Conservation (phyloP, 2,797 vertebrate species). For the Graptemys geographica region DNA sequence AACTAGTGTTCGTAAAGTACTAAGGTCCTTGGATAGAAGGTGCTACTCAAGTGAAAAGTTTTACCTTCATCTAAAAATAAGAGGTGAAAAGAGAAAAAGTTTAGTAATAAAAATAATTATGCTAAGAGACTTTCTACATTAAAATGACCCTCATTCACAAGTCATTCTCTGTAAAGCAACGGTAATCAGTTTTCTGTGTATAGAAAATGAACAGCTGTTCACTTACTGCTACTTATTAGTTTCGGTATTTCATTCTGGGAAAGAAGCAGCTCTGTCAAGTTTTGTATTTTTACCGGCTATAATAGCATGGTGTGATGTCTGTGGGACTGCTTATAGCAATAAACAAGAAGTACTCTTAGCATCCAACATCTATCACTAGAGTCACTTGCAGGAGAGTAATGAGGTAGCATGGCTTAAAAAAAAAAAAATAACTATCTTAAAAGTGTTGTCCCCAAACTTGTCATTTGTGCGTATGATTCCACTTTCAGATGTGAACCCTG, state of each 20-base stretch:
- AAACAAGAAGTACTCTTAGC: neutral
- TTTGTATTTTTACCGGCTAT: neutral
- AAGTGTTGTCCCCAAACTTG: neutral
- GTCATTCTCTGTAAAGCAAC: neutral
- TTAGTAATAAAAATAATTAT: neutral
- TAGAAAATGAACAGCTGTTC: neutral
- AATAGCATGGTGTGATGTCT: neutral
- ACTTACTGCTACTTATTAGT: neutral
- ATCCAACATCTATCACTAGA: neutral
- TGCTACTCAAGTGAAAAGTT: neutral
- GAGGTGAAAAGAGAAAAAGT: neutral
- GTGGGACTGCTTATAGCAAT: neutral
- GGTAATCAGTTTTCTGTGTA: slow-evolving; percentile 1
- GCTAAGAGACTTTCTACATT: neutral
- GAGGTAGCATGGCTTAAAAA: neutral
- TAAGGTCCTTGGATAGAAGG: neutral
- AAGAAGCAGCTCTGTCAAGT: neutral
- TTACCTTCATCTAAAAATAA: neutral
- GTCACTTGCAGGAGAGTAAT: neutral
- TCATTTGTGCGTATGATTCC: neutral
- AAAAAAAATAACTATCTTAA: neutral
- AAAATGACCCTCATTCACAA: neutral
- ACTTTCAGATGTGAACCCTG: neutral
- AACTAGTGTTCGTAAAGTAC: neutral
- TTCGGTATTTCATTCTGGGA: neutral